Evolutionary conservation across 2,113 vertebrate genomes (phyloP).

Genomic region (Chionomys nivalis): DNA sequence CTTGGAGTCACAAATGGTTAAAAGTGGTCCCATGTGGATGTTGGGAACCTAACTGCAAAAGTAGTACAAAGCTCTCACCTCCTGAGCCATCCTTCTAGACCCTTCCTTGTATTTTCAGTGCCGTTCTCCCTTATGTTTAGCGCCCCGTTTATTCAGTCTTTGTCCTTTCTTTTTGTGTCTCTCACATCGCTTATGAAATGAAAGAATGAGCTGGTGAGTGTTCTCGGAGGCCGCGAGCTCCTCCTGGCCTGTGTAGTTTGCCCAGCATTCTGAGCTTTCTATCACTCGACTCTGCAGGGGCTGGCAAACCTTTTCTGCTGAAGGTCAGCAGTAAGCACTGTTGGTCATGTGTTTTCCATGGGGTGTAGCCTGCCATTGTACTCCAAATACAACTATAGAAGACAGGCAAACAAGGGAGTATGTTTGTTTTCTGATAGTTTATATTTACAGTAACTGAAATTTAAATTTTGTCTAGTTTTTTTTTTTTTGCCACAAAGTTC

Average conservation of each 20-base stretch:
- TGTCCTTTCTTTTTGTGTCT: neutral
- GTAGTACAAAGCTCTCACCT: neutral
- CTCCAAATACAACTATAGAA: neutral
- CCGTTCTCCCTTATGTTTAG: too few relatives aligned
- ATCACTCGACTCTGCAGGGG: neutral
- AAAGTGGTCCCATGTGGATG: neutral
- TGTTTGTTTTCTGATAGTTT: conserved; percentile 4
- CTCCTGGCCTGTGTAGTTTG: neutral
- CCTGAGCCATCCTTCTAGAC: neutral
- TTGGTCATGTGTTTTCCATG: neutral
- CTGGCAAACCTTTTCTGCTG: conserved; percentile 7
- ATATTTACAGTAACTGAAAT: conserved; percentile 10
- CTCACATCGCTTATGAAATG: neutral
- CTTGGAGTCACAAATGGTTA: neutral
- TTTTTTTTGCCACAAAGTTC: neutral
- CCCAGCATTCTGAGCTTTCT: neutral
- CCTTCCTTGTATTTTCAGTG: neutral
- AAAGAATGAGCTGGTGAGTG: neutral
- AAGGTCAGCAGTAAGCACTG: conserved; percentile 6
- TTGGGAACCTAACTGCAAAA: neutral
- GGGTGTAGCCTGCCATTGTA: neutral
- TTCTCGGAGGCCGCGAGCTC: neutral
- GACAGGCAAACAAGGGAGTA: neutral
- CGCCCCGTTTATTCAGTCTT: neutral
- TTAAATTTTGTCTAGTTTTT: neutral